Percentiles rank a stretch among this genome's conserved stretches.
Evolutionary conservation across 2,113 vertebrate genomes (phyloP).

Genomic region (Tetrax tetrax): DNA sequence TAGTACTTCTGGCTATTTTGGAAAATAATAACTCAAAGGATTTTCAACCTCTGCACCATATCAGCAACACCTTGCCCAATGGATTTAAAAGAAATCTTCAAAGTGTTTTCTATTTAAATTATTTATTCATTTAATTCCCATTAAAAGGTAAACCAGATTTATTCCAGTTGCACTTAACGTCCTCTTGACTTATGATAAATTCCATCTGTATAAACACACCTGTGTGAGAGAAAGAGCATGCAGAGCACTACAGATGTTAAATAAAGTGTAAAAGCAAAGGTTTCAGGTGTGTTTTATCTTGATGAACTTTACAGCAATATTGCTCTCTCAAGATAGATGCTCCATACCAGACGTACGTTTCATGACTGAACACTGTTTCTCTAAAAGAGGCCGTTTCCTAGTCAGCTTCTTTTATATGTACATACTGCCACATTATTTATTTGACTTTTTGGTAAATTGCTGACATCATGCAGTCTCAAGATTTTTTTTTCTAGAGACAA

Average conservation of each 20-base stretch:
- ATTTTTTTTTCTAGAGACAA: background rate
- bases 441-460: background rate
- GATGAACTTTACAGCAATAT: background rate
- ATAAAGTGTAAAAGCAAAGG: background rate
- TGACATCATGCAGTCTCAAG: background rate
- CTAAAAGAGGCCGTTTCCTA: background rate
- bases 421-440: background rate
- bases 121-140: background rate
- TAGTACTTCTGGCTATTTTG: background rate
- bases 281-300: background rate
- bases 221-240: background rate
- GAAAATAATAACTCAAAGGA: background rate
- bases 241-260: background rate
- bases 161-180: background rate
- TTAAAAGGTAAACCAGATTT: slow-evolving; percentile 12
- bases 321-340: background rate
- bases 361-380: background rate
- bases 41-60: background rate
- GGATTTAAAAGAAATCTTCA: background rate
- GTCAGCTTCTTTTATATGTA: background rate
- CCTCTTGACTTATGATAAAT: background rate
- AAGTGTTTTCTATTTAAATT: background rate
- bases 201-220: slow-evolving; percentile 4
- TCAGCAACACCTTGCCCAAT: background rate
- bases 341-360: background rate